Conservation (phyloP, 2,888 invertebrate species). For the Drosophila prostipennis region DNA sequence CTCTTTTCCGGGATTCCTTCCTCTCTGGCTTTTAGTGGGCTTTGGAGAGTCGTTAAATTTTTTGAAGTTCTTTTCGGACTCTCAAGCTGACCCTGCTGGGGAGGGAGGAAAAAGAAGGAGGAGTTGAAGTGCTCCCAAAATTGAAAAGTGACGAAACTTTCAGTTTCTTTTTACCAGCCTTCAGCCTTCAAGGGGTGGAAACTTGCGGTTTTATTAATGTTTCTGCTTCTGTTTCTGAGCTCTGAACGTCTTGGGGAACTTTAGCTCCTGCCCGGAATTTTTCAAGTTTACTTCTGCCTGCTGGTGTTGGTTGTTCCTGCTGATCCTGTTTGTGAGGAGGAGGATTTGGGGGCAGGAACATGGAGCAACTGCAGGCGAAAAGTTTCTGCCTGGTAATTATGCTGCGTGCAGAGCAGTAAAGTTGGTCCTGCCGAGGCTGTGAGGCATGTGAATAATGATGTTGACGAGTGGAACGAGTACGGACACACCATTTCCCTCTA, state of each 20-base stretch:
- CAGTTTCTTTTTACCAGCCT: conserved; percentile 29
- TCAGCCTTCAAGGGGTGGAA: conserved; percentile 56
- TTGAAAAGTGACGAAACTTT: conserved; percentile 76
- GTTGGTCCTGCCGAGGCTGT: conserved; percentile 52
- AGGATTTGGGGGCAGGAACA: not conserved
- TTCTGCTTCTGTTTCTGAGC: conserved; percentile 49
- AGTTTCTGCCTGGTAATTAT: conserved; percentile 73
- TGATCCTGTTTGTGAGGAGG: conserved; percentile 37
- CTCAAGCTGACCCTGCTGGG: conserved; percentile 9
- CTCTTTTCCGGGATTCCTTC: conserved; percentile 17
- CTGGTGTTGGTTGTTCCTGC: conserved; percentile 25
- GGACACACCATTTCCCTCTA: conserved; percentile 19
- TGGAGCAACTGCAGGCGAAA: conserved; percentile 27
- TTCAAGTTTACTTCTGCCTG: conserved; percentile 56
- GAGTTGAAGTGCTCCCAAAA: conserved; percentile 50
- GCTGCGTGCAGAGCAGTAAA: conserved; percentile 62
- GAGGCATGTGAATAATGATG: conserved; percentile 70
- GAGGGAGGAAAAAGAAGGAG: not conserved
- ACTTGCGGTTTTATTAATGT: conserved; percentile 34
- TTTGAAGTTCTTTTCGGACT: conserved; percentile 38
- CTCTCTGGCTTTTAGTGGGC: conserved; percentile 66
- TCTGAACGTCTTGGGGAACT: conserved; percentile 44
- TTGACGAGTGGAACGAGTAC: conserved; percentile 21
- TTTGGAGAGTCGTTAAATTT: conserved; percentile 79
- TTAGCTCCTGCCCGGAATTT: conserved; percentile 48